Evolutionary conservation across 1,140 invertebrate genomes (phyloP).

Genomic region (Agraylea sexmaculata): DNA sequence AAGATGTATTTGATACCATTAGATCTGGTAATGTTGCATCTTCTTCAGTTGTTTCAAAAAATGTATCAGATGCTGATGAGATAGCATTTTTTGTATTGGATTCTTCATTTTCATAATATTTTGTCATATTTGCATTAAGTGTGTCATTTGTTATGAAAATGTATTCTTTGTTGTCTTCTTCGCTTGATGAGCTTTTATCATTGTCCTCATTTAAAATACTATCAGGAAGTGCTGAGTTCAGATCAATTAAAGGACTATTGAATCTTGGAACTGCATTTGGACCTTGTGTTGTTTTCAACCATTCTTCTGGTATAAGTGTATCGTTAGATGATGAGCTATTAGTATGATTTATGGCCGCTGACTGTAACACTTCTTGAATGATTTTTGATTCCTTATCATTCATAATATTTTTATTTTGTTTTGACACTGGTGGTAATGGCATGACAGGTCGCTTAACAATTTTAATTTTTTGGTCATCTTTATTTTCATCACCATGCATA

Average conservation of each 20-base stretch:
- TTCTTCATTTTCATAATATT: too few species aligned
- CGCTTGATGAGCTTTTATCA: too few species aligned
- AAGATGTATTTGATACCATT: too few species aligned
- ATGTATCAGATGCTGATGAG: too few species aligned
- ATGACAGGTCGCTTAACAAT: slow-evolving; percentile 14
- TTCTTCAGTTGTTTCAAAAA: too few species aligned
- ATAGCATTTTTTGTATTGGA: too few species aligned
- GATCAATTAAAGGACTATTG: slow-evolving; percentile 15
- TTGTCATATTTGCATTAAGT: too few species aligned
- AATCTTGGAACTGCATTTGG: slow-evolving; percentile 3
- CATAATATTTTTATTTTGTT: slow-evolving; percentile 10
- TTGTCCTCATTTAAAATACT: slow-evolving; percentile 16
- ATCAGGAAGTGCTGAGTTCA: slow-evolving; percentile 13
- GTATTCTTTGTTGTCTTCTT: slow-evolving; percentile 18
- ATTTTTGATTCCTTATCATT: slow-evolving; percentile 15
- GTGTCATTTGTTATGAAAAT: slow-evolving; percentile 18
- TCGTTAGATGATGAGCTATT: slow-evolving; percentile 4
- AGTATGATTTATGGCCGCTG: slow-evolving; percentile 12
- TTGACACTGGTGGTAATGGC: slow-evolving; percentile 4
- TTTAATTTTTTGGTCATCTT: slow-evolving; percentile 15
- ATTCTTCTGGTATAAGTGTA: slow-evolving; percentile 15
- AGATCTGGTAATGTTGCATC: too few species aligned
- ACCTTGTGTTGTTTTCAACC: slow-evolving; percentile 17
- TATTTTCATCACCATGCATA: slow-evolving; percentile 9
- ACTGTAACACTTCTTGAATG: slow-evolving; percentile 16